Evolutionary conservation across 2,888 invertebrate species (phyloP), one percentile per base, ranked within the genome.

Genomic region (Aphrophora alni): DNA sequence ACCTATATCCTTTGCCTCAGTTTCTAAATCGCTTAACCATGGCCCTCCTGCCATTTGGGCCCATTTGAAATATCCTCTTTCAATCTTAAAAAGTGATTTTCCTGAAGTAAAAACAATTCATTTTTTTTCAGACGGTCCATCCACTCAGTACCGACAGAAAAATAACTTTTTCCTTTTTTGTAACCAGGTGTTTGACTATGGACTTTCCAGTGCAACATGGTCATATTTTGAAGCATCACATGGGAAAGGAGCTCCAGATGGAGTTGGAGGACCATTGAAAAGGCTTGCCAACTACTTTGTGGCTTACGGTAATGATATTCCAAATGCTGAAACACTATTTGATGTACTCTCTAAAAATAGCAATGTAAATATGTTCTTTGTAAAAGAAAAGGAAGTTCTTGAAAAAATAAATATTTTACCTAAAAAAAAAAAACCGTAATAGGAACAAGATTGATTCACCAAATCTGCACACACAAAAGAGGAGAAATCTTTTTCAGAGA

Each of bases 171-270:
- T 28, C 10, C 8, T 72, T 4, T 72, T 38, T 12, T 4, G 1
- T 21, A 24, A 28, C 21, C 0, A n/a, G 1, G 24, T 75, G 1
- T 12, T 7, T 2, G 5, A 75, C 4, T 38, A 38, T n/a, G 75
- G 75, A 75, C 38, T 75, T 38, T 25, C 17, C 1, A 14, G 21
- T n/a, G 38, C 17, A 12, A 75, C 75, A 2, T 75, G 75, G 75
- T 33, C 28, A 8, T 75, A 21, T 38, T 75, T 75, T 75, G 75
- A 75, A 38, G 26, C 74, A n/a, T 25, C 28, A 1, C 74, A 74
- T 12, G 74, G 74, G 4, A 74, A 74, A 74, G 28, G 74, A 74
- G 74, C 74, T 2, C 28, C 74, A 27, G 74, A 74, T 28, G 74
- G 74, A 27, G 75, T 75, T 10, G 75, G 38, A 0, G 38, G 75